Percentiles rank a stretch among this genome's conserved stretches.
Evolutionary conservation across 2,888 invertebrate genomes (phyloP).

Genomic region (Alloscopus bannaensis): DNA sequence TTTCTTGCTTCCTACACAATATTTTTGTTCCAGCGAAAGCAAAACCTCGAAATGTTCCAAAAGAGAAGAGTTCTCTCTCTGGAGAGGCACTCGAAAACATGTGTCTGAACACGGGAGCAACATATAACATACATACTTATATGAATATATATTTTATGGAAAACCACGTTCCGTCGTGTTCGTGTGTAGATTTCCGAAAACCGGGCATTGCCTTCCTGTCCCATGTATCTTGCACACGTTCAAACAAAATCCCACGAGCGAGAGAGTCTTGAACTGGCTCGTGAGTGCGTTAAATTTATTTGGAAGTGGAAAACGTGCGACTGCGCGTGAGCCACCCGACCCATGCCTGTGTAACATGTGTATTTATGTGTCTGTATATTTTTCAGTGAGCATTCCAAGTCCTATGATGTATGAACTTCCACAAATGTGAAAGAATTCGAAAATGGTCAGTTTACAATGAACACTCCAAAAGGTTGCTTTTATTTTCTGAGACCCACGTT

Average conservation of each 20-base stretch:
- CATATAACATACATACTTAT: background rate
- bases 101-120: constrained; percentile 21
- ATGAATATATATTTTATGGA: background rate
- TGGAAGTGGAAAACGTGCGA: background rate
- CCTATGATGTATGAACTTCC: background rate
- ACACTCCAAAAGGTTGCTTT: background rate
- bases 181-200: constrained; percentile 20
- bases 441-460: background rate
- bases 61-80: too few species aligned
- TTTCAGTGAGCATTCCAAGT: background rate
- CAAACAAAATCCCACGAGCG: background rate
- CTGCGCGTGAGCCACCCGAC: too few species aligned
- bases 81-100: too few species aligned
- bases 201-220: constrained; percentile 36
- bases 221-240: background rate
- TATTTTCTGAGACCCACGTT: too few species aligned
- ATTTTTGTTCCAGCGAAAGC: background rate
- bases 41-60: constrained; percentile 19
- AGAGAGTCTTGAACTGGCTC: background rate
- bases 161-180: background rate
- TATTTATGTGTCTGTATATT: background rate
- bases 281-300: background rate
- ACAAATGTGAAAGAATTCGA: background rate
- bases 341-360: background rate
- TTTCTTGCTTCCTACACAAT: background rate